phyloP scores from a whole-genome alignment of 1,140 invertebrate species.

The Oppia nitens region DNA sequence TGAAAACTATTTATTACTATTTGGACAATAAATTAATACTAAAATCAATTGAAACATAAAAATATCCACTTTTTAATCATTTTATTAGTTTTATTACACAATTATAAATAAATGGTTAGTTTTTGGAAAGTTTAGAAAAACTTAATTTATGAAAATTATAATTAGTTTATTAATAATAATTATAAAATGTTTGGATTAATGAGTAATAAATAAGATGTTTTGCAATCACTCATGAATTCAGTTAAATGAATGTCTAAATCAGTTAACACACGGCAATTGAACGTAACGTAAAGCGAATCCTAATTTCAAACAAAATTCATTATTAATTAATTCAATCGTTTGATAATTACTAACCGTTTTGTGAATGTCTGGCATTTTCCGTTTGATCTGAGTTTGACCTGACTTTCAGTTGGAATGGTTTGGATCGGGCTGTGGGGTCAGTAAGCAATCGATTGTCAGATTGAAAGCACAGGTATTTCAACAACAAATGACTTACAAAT shows the following conservation, averaged over 20 bases:
- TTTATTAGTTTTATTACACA: neutral
- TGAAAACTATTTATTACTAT: neutral
- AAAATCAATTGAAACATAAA: neutral
- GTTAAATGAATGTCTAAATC: slow-evolving; percentile 1
- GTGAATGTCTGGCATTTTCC: slow-evolving; percentile 20
- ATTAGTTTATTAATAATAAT: neutral
- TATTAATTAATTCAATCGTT: neutral
- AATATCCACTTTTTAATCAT: neutral
- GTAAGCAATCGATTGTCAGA: slow-evolving; percentile 1
- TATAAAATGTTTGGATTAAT: neutral
- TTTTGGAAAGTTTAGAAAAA: neutral
- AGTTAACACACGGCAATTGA: slow-evolving; percentile 22
- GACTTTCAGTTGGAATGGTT: slow-evolving; percentile 23
- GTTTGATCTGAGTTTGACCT: slow-evolving; percentile 21
- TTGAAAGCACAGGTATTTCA: neutral
- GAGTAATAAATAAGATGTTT: neutral
- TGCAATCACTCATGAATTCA: neutral
- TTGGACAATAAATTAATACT: neutral
- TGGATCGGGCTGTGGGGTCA: slow-evolving; percentile 22
- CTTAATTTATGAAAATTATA: neutral
- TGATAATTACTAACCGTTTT: slow-evolving; percentile 12
- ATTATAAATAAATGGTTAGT: neutral
- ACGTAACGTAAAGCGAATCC: slow-evolving; percentile 20
- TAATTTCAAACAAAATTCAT: neutral
- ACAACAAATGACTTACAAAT: slow-evolving; percentile 20